Conservation (phyloP, 2,888 invertebrate genomes). For the Melipona bicolor region DNA sequence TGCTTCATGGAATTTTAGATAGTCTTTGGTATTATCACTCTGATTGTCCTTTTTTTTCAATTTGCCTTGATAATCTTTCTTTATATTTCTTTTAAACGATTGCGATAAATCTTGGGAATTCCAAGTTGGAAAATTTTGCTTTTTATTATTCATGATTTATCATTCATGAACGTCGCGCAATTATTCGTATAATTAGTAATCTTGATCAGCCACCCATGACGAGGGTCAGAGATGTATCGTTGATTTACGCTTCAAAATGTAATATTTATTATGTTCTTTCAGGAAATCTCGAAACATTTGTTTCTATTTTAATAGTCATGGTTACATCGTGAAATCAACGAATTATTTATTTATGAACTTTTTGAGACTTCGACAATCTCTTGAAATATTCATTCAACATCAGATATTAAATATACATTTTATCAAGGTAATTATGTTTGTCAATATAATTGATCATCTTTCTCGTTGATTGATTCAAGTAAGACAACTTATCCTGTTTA, state of each 20-base stretch:
- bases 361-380: background rate
- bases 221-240: background rate
- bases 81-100: background rate
- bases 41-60: background rate
- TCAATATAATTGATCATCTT: background rate
- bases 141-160: background rate
- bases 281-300: background rate
- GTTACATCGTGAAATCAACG: fast-evolving
- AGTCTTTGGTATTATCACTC: background rate
- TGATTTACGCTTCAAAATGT: background rate
- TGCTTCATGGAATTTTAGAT: background rate
- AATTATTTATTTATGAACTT: too few species aligned
- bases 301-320: too few species aligned
- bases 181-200: background rate
- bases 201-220: background rate
- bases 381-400: background rate
- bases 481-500: background rate
- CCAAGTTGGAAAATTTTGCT: slow-evolving; percentile 25
- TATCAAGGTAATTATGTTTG: background rate
- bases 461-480: background rate
- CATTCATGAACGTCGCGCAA: background rate
- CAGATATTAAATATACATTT: background rate
- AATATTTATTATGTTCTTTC: background rate
- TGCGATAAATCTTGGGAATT: slow-evolving; percentile 2
- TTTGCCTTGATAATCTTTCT: too few species aligned